Evolutionary conservation across 2,797 vertebrate genomes (phyloP).

Genomic region (Pseudochirops corinnae): DNA sequence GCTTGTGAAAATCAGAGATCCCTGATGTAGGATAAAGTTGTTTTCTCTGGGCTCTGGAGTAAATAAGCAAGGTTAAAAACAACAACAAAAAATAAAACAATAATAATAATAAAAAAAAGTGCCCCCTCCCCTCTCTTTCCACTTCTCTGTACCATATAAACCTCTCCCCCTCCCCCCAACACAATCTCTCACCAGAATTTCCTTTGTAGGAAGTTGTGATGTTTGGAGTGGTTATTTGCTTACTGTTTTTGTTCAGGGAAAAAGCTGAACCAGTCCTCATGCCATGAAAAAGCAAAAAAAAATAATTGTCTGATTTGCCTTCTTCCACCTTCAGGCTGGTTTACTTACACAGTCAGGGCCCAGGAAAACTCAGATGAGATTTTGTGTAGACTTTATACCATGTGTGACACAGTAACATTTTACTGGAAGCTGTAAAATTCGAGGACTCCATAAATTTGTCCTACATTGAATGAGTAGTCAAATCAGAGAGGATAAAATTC

Average conservation of each 20-base stretch:
- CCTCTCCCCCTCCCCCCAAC: not conserved
- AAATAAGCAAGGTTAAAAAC: slow-evolving; percentile 19
- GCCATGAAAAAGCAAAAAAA: not conserved
- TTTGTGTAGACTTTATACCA: not conserved
- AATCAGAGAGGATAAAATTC: not conserved
- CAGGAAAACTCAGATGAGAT: slow-evolving; percentile 4
- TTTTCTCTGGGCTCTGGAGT: slow-evolving; percentile 50
- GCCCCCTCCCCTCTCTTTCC: not conserved
- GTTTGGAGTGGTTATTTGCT: slow-evolving; percentile 37
- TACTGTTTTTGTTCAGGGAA: slow-evolving; percentile 22
- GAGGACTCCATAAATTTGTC: not conserved
- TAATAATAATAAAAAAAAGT: not conserved
- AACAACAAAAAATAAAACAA: not conserved
- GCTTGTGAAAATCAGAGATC: slow-evolving; percentile 71
- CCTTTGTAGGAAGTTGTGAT: slow-evolving; percentile 30
- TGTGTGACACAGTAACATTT: not conserved
- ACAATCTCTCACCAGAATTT: not conserved
- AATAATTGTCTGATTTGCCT: not conserved
- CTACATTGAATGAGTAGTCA: not conserved
- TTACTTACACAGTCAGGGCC: not conserved
- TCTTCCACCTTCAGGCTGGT: not conserved
- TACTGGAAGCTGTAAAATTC: not conserved
- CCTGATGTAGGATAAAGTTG: slow-evolving; percentile 48
- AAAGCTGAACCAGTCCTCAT: not conserved
- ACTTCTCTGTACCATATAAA: not conserved